Evolutionary conservation across 2,113 vertebrate genomes (phyloP).

Genomic region (Epinephelus moara): DNA sequence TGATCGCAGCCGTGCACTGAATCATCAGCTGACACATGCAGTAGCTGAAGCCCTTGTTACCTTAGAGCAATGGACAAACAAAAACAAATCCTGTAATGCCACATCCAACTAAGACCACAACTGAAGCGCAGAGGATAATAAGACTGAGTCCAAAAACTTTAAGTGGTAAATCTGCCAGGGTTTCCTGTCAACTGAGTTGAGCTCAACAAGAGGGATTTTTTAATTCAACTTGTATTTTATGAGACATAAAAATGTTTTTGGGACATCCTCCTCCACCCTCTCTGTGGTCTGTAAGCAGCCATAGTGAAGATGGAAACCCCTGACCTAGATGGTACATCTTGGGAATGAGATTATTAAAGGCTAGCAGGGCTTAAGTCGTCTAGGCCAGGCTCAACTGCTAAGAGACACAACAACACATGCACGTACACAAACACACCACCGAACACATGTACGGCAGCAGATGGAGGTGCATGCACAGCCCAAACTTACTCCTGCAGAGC

Average conservation of each 20-base stretch:
- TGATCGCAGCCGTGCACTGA: conserved; percentile 56
- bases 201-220: neutral
- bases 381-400: conserved; percentile 57
- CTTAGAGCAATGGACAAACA: conserved; percentile 34
- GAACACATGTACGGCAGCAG: conserved; percentile 37
- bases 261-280: neutral
- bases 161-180: neutral
- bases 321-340: conserved; percentile 75
- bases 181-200: neutral
- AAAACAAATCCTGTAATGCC: conserved; percentile 38
- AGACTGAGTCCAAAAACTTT: neutral
- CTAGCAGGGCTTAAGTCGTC: conserved; percentile 64
- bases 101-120: conserved; percentile 3
- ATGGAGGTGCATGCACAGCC: conserved; percentile 10
- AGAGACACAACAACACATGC: conserved; percentile 51
- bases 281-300: conserved; percentile 41
- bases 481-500: conserved; percentile 30
- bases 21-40: conserved; percentile 61
- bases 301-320: conserved; percentile 55
- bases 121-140: conserved; percentile 1
- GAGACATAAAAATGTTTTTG: neutral
- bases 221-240: neutral
- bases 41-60: conserved; percentile 33
- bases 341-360: conserved; percentile 73
- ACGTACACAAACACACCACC: conserved; percentile 8